These are phyloP conservation scores for Miichthys miiuy DNA, from an alignment of 2,797 vertebrate genomes.

Conservation along the genomic window DNA sequence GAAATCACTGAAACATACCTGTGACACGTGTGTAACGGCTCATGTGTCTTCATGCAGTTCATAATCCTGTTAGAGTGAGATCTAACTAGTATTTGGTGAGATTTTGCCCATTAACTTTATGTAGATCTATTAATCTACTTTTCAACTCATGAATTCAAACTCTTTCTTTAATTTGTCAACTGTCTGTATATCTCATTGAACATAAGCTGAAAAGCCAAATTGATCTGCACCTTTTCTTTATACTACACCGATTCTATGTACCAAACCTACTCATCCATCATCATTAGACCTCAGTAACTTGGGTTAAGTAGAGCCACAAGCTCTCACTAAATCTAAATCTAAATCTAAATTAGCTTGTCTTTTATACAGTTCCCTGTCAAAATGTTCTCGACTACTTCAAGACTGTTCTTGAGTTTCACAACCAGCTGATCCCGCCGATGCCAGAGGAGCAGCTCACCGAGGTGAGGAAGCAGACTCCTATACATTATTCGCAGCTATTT, in stretches of 20 bases:
- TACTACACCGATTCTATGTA: neutral
- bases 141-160: no score
- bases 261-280: neutral
- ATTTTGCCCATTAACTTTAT: no score
- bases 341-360: slow-evolving; percentile 51
- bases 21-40: no score
- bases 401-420: slow-evolving; percentile 95
- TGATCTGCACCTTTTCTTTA: no score
- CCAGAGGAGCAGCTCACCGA: slow-evolving; percentile 93
- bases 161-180: neutral
- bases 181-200: neutral
- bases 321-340: slow-evolving; percentile 7
- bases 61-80: neutral
- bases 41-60: no score
- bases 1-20: neutral
- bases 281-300: neutral
- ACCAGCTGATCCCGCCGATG: slow-evolving; percentile 91
- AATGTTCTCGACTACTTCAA: slow-evolving; percentile 97
- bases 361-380: slow-evolving; percentile 93
- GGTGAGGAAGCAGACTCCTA: slow-evolving; percentile 81
- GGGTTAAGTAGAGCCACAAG: no score
- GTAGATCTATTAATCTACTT: no score
- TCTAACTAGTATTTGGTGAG: no score
- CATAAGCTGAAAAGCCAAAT: neutral
- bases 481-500: slow-evolving; percentile 19